Conservation (phyloP, 1,140 invertebrate species). For the Pentalonia nigronervosa region DNA sequence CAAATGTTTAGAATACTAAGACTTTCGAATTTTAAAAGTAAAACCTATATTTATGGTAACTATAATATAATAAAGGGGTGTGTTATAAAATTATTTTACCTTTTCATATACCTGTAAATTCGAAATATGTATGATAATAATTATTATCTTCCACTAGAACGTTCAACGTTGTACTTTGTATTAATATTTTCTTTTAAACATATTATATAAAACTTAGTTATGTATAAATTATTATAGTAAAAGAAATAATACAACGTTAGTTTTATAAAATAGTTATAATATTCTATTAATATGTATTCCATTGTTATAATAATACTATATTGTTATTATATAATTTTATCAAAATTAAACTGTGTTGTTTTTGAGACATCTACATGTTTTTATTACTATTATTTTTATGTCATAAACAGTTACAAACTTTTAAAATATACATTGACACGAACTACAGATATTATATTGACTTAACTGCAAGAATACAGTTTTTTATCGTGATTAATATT, state of each 20-base stretch:
- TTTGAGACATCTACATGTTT: background rate
- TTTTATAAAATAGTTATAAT: background rate
- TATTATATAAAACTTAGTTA: background rate
- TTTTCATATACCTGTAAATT: background rate
- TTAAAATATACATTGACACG: background rate
- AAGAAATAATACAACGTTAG: background rate
- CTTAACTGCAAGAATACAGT: background rate
- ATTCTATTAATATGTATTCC: background rate
- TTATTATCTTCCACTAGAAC: background rate
- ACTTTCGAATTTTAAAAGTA: slow-evolving; percentile 27
- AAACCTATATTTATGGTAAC: background rate
- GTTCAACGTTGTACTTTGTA: background rate
- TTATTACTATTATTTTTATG: background rate
- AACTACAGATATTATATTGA: background rate
- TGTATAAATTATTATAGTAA: background rate
- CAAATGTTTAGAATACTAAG: background rate
- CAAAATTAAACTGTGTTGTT: background rate
- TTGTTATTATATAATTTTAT: background rate
- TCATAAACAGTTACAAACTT: background rate
- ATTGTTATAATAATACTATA: background rate
- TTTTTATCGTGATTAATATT: background rate
- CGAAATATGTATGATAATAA: background rate
- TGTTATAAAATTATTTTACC: background rate
- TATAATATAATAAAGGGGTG: slow-evolving; percentile 15
- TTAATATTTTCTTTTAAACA: background rate